Evolutionary conservation across 2,113 vertebrate genomes (phyloP).

Genomic region (Coreoperca whiteheadi): DNA sequence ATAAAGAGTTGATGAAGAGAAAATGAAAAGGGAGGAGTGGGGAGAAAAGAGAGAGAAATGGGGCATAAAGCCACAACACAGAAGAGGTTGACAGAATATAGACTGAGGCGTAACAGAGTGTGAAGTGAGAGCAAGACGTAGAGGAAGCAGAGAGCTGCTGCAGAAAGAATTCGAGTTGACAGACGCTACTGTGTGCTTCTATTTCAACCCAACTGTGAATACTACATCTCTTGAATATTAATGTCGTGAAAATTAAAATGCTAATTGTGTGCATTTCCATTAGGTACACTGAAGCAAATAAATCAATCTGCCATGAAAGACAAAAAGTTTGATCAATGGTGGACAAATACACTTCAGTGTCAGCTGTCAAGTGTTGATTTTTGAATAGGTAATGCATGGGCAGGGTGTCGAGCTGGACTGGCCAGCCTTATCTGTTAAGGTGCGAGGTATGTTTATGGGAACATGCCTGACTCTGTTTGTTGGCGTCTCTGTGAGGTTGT

Average conservation of each 20-base stretch:
- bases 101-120: conserved; percentile 4
- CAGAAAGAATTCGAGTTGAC: neutral
- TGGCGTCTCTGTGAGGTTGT: too few species aligned
- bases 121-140: neutral
- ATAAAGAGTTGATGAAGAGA: conserved; percentile 14
- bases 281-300: conserved; percentile 8
- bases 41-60: conserved; percentile 6
- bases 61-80: conserved; percentile 12
- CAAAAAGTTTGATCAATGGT: neutral
- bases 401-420: too few species aligned
- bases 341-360: neutral
- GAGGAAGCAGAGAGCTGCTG: neutral
- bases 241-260: conserved; percentile 30
- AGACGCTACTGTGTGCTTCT: neutral
- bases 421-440: too few species aligned
- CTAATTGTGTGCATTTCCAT: conserved; percentile 26
- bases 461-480: too few species aligned
- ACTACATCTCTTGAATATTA: conserved; percentile 30
- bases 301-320: conserved; percentile 15
- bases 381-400: too few species aligned
- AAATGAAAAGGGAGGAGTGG: neutral
- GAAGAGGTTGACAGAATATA: neutral
- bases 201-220: conserved; percentile 17
- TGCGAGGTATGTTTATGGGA: too few species aligned
- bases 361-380: too few species aligned